Conservation (phyloP, 2,797 vertebrate species). For the Microhierax caerulescens region DNA sequence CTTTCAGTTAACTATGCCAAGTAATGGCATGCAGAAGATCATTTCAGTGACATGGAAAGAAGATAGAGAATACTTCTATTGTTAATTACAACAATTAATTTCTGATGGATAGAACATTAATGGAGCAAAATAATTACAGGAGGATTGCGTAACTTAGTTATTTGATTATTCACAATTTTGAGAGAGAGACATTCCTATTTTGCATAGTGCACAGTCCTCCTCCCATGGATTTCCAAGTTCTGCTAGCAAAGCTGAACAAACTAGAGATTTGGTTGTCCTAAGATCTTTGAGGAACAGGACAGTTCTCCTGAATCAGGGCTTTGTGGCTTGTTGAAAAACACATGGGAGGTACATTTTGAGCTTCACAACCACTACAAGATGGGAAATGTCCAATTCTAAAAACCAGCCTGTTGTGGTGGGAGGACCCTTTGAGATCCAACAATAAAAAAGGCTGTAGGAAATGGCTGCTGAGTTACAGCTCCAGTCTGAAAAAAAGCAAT, state of each 20-base stretch:
- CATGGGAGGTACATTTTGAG: neutral
- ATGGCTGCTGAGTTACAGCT: neutral
- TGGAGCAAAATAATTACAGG: slow-evolving; percentile 54
- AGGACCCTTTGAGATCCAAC: neutral
- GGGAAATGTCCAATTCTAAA: neutral
- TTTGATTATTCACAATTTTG: slow-evolving; percentile 17
- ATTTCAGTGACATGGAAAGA: slow-evolving; percentile 15
- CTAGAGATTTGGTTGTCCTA: neutral
- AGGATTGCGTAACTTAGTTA: neutral
- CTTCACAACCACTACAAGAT: neutral
- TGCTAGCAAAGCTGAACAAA: neutral
- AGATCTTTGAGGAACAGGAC: neutral
- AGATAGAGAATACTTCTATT: slow-evolving; percentile 24
- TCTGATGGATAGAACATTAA: slow-evolving; percentile 46
- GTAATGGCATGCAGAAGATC: slow-evolving; percentile 33
- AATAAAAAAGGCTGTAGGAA: neutral
- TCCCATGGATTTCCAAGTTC: neutral
- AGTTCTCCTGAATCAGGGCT: neutral
- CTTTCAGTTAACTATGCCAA: neutral
- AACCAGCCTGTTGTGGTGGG: fast-evolving
- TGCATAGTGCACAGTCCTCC: neutral
- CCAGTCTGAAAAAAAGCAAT: neutral
- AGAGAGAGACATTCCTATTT: neutral
- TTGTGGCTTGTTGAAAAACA: neutral
- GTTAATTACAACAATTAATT: slow-evolving; percentile 65